Conservation (phyloP, 2,113 vertebrate genomes). For the Prochilodus magdalenae region DNA sequence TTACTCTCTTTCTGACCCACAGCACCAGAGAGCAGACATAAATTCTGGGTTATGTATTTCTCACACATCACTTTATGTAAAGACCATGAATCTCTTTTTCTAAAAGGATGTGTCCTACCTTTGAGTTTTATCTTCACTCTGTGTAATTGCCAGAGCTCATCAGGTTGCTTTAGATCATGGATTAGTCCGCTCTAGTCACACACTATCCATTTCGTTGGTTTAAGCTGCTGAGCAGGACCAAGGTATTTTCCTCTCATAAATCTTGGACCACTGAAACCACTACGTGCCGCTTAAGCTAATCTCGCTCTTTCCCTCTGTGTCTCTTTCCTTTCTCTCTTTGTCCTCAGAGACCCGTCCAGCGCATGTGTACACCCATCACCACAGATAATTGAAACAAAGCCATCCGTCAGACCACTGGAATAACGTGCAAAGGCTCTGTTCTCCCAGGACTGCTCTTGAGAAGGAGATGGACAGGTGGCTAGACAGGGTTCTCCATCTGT, state of each 20-base stretch:
- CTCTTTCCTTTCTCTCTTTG: constrained; percentile 20
- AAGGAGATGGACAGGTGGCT: constrained; percentile 32
- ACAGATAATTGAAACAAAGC: constrained; percentile 56
- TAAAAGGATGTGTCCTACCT: not conserved
- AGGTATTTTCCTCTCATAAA: constrained; percentile 15
- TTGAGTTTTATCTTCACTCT: not conserved
- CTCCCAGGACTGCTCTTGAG: constrained; percentile 14
- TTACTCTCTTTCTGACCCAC: not conserved
- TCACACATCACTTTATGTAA: not conserved
- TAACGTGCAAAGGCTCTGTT: constrained; percentile 35
- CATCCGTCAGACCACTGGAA: constrained; percentile 43
- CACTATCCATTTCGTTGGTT: constrained; percentile 3
- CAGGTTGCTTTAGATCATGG: constrained; percentile 19
- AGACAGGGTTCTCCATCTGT: constrained; percentile 9
- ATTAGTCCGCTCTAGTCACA: not conserved
- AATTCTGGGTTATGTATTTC: not conserved
- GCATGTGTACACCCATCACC: constrained; percentile 44
- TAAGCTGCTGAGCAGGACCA: constrained; percentile 5
- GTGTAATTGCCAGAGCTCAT: constrained; percentile 8
- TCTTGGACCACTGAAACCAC: constrained; percentile 13
- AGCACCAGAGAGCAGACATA: not conserved
- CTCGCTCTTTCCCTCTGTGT: constrained; percentile 23
- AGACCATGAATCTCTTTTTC: not conserved
- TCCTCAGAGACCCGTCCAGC: constrained; percentile 29
- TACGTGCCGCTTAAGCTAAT: constrained; percentile 27